phyloP scores from a whole-genome alignment of 2,113 vertebrate genomes.

The Lophotis ruficrista region DNA sequence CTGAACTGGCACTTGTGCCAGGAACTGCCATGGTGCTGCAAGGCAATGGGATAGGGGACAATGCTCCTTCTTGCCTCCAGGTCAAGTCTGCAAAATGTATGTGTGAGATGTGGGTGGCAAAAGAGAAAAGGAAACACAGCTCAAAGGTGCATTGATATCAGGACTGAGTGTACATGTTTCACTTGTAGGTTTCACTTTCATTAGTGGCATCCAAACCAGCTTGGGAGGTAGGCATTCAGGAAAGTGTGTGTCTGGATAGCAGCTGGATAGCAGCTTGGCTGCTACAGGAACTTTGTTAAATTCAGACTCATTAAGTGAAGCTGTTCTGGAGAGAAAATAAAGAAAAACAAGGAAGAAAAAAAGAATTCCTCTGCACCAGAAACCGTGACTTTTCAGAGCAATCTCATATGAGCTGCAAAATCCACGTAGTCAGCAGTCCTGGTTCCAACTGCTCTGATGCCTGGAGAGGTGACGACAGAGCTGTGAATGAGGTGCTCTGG shows the following conservation, averaged over 20 bases:
- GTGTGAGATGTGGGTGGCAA: neutral
- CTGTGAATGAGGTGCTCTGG: rapidly evolving
- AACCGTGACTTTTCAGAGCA: neutral
- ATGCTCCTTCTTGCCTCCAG: neutral
- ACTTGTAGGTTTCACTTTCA: neutral
- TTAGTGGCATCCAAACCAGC: neutral
- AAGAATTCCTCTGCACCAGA: neutral
- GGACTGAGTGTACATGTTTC: neutral
- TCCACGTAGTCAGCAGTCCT: neutral
- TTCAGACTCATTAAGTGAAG: neutral
- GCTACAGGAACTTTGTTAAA: neutral
- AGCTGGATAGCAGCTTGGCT: neutral
- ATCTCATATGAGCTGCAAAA: neutral
- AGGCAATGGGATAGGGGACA: neutral
- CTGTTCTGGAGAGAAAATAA: neutral
- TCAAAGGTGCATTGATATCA: neutral
- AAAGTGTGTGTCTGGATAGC: neutral
- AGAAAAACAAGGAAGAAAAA: neutral
- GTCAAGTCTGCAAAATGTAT: neutral
- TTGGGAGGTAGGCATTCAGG: neutral
- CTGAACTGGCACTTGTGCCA: neutral
- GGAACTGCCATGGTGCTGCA: neutral
- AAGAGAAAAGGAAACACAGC: neutral
- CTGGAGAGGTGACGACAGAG: neutral
- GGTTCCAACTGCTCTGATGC: neutral